These are phyloP conservation scores for Arion vulgaris DNA, from an alignment of 1,140 invertebrate species.

Conservation along the genomic window DNA sequence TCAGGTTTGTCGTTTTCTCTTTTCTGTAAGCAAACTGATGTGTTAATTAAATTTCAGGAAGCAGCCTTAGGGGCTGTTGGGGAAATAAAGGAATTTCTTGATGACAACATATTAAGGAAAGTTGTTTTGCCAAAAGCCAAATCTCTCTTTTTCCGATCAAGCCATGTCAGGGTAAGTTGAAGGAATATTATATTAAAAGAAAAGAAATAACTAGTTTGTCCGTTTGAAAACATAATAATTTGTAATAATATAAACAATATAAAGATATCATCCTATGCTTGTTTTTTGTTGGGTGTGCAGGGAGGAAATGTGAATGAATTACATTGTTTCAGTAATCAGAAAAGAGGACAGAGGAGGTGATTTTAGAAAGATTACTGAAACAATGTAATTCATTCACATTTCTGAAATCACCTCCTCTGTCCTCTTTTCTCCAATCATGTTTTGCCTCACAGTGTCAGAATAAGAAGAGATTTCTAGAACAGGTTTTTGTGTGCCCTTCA, in stretches of 20 bases:
- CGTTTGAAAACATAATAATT: neutral
- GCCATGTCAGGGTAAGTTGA: slow-evolving; percentile 72
- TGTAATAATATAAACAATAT: slow-evolving; percentile 3
- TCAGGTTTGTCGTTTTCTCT: neutral
- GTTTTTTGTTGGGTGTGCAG: too few species aligned
- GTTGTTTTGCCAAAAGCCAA: slow-evolving; percentile 91
- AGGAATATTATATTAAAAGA: neutral
- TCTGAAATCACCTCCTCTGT: too few species aligned
- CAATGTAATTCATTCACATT: too few species aligned
- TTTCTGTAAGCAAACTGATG: neutral
- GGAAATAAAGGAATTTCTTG: slow-evolving; percentile 87
- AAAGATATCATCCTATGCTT: too few species aligned
- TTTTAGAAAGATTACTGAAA: too few species aligned
- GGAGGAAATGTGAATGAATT: too few species aligned
- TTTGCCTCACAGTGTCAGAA: too few species aligned
- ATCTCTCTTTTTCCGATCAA: slow-evolving; percentile 88
- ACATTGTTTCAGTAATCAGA: too few species aligned
- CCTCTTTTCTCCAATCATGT: too few species aligned
- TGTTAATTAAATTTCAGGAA: slow-evolving; percentile 54
- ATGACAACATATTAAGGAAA: slow-evolving; percentile 85
- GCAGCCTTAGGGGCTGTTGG: slow-evolving; percentile 87
- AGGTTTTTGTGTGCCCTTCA: too few species aligned
- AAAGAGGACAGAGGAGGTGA: too few species aligned
- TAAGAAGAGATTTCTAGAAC: too few species aligned
- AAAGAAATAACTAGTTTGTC: neutral